phyloP scores from a whole-genome alignment of 1,140 invertebrate species.

The Brachionus rubens region DNA sequence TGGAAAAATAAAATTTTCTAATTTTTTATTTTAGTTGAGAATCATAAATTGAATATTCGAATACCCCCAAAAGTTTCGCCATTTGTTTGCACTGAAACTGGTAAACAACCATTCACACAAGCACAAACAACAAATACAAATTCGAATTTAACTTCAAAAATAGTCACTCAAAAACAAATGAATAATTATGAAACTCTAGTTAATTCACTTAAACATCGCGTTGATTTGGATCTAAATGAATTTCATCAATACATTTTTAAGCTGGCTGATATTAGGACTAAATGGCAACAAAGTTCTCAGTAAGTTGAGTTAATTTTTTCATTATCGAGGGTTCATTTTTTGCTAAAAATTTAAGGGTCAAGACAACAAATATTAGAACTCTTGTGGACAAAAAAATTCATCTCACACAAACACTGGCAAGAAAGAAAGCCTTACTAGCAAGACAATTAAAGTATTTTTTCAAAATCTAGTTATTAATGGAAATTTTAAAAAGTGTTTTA shows the following conservation, averaged over 20 bases:
- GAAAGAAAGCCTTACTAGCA: background rate
- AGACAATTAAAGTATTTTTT: conserved; percentile 2
- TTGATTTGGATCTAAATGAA: background rate
- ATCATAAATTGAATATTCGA: background rate
- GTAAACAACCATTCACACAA: conserved; percentile 11
- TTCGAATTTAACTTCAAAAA: background rate
- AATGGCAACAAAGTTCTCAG: conserved; percentile 23
- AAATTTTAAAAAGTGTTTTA: background rate
- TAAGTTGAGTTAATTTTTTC: background rate
- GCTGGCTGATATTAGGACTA: background rate
- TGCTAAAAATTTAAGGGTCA: background rate
- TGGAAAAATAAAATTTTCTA: background rate
- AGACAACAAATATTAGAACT: background rate
- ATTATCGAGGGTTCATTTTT: background rate
- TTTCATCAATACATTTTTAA: background rate
- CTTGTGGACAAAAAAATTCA: conserved; percentile 13
- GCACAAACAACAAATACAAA: background rate
- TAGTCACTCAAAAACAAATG: background rate
- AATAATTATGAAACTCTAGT: background rate
- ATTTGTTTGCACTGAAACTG: background rate
- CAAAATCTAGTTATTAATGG: too few species aligned
- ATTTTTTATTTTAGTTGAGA: conserved; percentile 11
- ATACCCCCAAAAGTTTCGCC: conserved; percentile 1
- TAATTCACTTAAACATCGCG: background rate
- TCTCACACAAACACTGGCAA: background rate